Evolutionary conservation across 1,140 invertebrate genomes (phyloP).

Genomic region (Diuraphis noxia): DNA sequence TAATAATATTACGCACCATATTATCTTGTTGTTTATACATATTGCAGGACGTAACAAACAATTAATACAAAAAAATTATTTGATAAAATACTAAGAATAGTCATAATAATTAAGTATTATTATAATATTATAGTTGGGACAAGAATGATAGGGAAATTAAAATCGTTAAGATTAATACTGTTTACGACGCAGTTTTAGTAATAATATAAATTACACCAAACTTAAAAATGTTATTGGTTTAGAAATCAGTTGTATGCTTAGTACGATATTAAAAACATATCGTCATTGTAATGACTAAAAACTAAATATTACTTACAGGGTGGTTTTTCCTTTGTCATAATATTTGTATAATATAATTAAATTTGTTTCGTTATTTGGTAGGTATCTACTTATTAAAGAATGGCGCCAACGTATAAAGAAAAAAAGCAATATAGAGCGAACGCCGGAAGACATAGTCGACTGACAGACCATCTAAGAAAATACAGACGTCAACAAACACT

Average conservation of each 20-base stretch:
- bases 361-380: constrained; percentile 1
- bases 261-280: not conserved
- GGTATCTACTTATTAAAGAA: constrained; percentile 10
- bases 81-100: not conserved
- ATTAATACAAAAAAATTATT: not conserved
- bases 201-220: not conserved
- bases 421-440: not conserved
- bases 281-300: not conserved
- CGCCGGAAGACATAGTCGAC: not conserved
- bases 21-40: not conserved
- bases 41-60: not conserved
- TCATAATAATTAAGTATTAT: constrained; percentile 3
- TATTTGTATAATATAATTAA: not conserved
- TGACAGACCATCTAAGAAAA: not conserved
- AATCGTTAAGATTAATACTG: not conserved
- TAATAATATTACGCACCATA: not conserved
- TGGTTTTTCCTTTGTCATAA: not conserved
- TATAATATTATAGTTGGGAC: not conserved
- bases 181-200: not conserved
- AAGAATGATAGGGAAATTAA: not conserved
- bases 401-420: not conserved
- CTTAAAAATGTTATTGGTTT: not conserved
- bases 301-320: not conserved
- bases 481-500: not conserved
- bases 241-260: not conserved